These are phyloP conservation scores for Acromyrmex charruanus DNA, from an alignment of 1,140 invertebrate genomes.

Conservation along the genomic window DNA sequence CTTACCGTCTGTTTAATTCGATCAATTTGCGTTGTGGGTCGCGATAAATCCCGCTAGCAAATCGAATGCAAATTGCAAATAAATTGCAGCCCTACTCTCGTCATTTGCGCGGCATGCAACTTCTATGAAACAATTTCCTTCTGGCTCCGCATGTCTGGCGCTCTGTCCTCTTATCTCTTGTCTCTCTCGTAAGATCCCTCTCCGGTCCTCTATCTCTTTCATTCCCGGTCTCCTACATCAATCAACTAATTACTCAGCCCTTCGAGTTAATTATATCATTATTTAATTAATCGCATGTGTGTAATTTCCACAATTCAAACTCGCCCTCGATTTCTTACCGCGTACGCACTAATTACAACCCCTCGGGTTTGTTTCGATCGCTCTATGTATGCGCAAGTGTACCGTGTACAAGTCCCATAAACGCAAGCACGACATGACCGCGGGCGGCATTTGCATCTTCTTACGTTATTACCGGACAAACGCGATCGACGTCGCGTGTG, in stretches of 20 bases:
- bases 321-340: slow-evolving; percentile 61
- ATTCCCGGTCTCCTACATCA: slow-evolving; percentile 69
- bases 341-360: slow-evolving; percentile 65
- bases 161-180: background rate
- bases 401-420: background rate
- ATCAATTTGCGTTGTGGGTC: slow-evolving; percentile 69
- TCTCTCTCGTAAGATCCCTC: background rate
- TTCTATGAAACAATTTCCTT: slow-evolving; percentile 78
- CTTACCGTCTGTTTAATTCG: slow-evolving; percentile 70
- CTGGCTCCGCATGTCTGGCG: slow-evolving; percentile 51
- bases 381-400: background rate
- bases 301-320: slow-evolving; percentile 46
- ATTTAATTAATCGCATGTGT: slow-evolving; percentile 78
- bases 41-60: slow-evolving; percentile 75
- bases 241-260: slow-evolving; percentile 78
- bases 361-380: slow-evolving; percentile 27
- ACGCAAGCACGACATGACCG: slow-evolving; percentile 23
- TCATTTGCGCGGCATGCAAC: slow-evolving; percentile 77
- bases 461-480: slow-evolving; percentile 35
- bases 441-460: slow-evolving; percentile 40
- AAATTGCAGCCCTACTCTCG: slow-evolving; percentile 76
- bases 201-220: background rate
- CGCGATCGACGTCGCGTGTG: slow-evolving; percentile 37
- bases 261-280: slow-evolving; percentile 78
- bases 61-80: slow-evolving; percentile 81